Evolutionary conservation across 2,113 vertebrate species (phyloP), one percentile per base, ranked within the genome.

Genomic region (Piaya cayana): DNA sequence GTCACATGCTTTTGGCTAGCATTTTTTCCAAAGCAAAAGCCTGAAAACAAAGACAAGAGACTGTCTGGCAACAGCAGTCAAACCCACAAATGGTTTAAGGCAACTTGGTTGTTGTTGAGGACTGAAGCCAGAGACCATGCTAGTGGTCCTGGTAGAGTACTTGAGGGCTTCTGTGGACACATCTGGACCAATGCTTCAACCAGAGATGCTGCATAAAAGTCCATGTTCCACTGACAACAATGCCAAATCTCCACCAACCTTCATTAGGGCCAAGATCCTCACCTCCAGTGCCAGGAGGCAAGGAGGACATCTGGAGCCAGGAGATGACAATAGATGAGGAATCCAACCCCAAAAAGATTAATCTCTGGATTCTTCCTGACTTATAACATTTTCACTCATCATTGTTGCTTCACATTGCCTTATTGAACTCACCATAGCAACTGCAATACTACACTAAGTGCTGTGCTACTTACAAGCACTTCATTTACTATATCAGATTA

Each of bases 221-320:
- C 32, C 37, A 34, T 58, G 21, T 20, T 86, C 60, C 64, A 34
- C 29, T 34, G 65, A 74, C 32, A 62, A 7, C 25, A 67, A 8
- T 18, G 22, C 21, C 50, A 74, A 56, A 64, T 4, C 2, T 8
- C 5, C 10, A 12, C 15, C 13, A 36, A 30, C 20, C 12, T 75
- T 67, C 52, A 70, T 21, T 2, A 11, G 19, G n/a, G 56, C 43
- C 1, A 6, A 59, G 23, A 55, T 59, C 30, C 32, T 18, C 21
- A 5, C 2, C 27, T 58, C 11, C 2, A 2, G 58, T 5, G 15
- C 67, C 7, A 1, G 56, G 47, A 34, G 36, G 55, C 0, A 1
- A 88, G 49, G 36, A 63, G 5, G 7, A 62, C n/a, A 39, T 21
- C 42, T 25, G 27, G 53, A 75, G 21, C 56, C 10, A 60, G 43